Percentiles rank a stretch among this genome's conserved stretches.
These are phyloP conservation scores for Malurus splendens DNA, from an alignment of 2,797 vertebrate genomes.

Conservation along the genomic window DNA sequence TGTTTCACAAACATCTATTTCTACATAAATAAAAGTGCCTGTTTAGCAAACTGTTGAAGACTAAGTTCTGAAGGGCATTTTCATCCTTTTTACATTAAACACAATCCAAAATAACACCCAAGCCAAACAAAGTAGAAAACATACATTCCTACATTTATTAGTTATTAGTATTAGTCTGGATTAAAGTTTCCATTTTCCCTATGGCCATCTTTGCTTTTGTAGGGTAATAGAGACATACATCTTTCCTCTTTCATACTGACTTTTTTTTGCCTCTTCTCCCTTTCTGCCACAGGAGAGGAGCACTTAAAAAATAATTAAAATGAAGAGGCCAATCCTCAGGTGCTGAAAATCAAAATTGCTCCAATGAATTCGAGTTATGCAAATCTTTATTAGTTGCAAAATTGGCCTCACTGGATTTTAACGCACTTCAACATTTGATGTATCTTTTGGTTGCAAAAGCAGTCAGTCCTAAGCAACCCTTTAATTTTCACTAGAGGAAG, in stretches of 20 bases:
- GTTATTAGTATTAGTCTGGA: background rate
- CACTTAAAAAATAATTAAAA: background rate
- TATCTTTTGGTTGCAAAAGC: slow-evolving; percentile 1
- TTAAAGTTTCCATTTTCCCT: background rate
- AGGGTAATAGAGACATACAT: background rate
- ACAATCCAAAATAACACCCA: background rate
- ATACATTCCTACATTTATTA: background rate
- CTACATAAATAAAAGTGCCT: background rate
- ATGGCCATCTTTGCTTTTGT: background rate
- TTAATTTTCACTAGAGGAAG: slow-evolving; percentile 7
- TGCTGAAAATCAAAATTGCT: slow-evolving; percentile 4
- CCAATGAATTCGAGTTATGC: background rate
- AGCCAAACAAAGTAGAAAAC: background rate
- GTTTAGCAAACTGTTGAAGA: background rate
- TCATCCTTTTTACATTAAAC: background rate
- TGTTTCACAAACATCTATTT: background rate
- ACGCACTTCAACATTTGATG: background rate
- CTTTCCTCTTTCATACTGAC: background rate
- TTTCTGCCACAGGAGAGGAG: background rate
- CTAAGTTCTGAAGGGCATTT: background rate
- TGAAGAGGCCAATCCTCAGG: background rate
- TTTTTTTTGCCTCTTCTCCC: background rate
- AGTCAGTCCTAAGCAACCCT: background rate
- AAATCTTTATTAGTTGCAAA: background rate
- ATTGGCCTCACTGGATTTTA: background rate